Evolutionary conservation across 2,888 invertebrate species (phyloP).

Genomic region (Arctia plantaginis): DNA sequence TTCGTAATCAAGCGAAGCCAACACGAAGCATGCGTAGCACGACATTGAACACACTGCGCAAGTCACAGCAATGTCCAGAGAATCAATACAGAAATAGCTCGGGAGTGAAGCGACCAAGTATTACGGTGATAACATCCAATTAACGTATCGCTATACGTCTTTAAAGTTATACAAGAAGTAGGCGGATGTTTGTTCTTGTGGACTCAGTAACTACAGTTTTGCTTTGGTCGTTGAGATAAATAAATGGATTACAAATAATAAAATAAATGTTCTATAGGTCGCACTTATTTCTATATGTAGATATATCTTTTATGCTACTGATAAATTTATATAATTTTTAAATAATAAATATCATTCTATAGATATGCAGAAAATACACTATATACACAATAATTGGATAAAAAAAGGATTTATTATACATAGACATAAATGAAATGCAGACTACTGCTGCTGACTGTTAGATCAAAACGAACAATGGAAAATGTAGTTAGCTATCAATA

Average conservation of each 20-base stretch:
- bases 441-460: not conserved
- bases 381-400: too few relatives aligned
- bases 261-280: not conserved
- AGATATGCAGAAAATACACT: not conserved
- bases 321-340: too few relatives aligned
- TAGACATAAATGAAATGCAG: not conserved
- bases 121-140: not conserved
- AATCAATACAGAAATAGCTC: conserved; percentile 18
- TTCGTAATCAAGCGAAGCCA: conserved; percentile 5
- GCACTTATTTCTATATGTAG: not conserved
- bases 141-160: not conserved
- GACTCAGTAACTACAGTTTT: not conserved
- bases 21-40: not conserved
- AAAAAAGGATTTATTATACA: not conserved
- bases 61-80: not conserved
- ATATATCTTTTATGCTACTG: not conserved
- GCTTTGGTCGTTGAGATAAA: not conserved
- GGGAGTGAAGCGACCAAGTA: not conserved
- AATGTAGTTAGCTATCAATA: not conserved
- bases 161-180: not conserved
- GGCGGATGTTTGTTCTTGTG: not conserved
- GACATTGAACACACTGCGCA: conserved; percentile 1
- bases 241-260: not conserved
- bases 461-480: not conserved
- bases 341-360: not conserved